These are phyloP conservation scores for Tor tambroides DNA, from an alignment of 2,113 vertebrate genomes.

Conservation along the genomic window DNA sequence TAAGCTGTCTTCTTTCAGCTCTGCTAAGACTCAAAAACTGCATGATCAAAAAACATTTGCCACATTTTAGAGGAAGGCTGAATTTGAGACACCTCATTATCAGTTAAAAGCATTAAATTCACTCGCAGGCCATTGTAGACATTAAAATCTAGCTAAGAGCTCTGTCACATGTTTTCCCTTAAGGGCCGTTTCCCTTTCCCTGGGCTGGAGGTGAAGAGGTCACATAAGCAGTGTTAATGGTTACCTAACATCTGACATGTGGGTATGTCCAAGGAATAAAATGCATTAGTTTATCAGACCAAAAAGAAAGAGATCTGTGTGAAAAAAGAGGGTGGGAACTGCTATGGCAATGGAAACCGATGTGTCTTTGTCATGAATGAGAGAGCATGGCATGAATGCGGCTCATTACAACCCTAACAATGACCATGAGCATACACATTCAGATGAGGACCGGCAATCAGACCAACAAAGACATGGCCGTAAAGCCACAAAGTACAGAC, in stretches of 20 bases:
- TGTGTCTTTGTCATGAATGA: slow-evolving; percentile 52
- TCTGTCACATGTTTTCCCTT: slow-evolving; percentile 52
- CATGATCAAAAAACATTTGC: not conserved
- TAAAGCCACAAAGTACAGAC: slow-evolving; percentile 49
- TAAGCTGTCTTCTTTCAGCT: not conserved
- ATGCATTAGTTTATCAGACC: slow-evolving; percentile 31
- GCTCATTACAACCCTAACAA: slow-evolving; percentile 30
- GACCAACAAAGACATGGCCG: slow-evolving; percentile 44
- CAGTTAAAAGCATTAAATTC: slow-evolving; percentile 17
- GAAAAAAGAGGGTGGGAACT: not conserved
- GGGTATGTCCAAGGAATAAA: slow-evolving; percentile 42
- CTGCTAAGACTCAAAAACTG: not conserved
- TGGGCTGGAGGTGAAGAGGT: slow-evolving; percentile 67
- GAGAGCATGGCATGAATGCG: slow-evolving; percentile 33
- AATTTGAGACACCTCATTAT: slow-evolving; percentile 30
- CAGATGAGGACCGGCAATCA: slow-evolving; percentile 49
- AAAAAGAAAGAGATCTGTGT: slow-evolving; percentile 2
- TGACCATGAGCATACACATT: slow-evolving; percentile 39
- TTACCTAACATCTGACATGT: slow-evolving; percentile 75
- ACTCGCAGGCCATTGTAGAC: slow-evolving; percentile 24
- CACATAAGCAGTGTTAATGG: slow-evolving; percentile 66
- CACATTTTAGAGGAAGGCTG: not conserved
- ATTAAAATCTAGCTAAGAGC: not conserved
- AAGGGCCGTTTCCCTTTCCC: slow-evolving; percentile 57
- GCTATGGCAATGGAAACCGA: slow-evolving; percentile 2